Evolutionary conservation across 1,140 invertebrate genomes (phyloP).

Genomic region (Philotrypesis tridentata): DNA sequence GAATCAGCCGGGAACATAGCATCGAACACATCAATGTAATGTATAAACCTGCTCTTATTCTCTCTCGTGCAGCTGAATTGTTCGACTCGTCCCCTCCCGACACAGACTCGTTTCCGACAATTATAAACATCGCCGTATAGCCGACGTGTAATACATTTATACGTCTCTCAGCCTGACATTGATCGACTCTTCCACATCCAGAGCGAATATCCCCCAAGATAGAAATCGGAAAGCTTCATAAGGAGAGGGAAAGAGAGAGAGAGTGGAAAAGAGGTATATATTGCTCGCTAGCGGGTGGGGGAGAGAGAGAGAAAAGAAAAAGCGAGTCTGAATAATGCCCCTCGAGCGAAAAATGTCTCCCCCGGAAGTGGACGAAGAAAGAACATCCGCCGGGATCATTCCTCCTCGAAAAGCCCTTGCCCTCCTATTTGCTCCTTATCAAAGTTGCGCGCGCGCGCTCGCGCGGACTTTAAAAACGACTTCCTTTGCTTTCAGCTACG

Average conservation of each 20-base stretch:
- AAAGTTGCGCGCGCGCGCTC: neutral
- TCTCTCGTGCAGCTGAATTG: neutral
- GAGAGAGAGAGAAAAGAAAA: too few species aligned
- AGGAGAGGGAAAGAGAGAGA: neutral
- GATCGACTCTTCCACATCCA: too few species aligned
- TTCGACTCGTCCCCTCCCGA: too few species aligned
- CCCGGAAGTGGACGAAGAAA: conserved; percentile 3
- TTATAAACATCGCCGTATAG: too few species aligned
- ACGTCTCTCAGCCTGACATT: too few species aligned
- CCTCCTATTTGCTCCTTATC: conserved; percentile 32
- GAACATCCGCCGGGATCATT: conserved; percentile 1
- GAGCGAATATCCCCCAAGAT: too few species aligned
- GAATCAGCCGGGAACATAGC: neutral
- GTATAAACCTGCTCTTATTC: neutral
- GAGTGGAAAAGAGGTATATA: too few species aligned
- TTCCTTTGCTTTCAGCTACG: conserved; percentile 12
- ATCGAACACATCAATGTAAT: neutral
- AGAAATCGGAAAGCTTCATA: neutral
- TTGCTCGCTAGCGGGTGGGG: too few species aligned
- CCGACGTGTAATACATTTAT: too few species aligned
- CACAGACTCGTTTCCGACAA: too few species aligned
- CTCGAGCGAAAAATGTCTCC: neutral
- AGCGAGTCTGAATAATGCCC: neutral
- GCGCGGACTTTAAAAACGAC: conserved; percentile 4
- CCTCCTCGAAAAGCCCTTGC: conserved; percentile 9